Evolutionary conservation across 2,113 vertebrate species (phyloP), one percentile per base, ranked within the genome.

Genomic region (Tricholaema leucomelas): DNA sequence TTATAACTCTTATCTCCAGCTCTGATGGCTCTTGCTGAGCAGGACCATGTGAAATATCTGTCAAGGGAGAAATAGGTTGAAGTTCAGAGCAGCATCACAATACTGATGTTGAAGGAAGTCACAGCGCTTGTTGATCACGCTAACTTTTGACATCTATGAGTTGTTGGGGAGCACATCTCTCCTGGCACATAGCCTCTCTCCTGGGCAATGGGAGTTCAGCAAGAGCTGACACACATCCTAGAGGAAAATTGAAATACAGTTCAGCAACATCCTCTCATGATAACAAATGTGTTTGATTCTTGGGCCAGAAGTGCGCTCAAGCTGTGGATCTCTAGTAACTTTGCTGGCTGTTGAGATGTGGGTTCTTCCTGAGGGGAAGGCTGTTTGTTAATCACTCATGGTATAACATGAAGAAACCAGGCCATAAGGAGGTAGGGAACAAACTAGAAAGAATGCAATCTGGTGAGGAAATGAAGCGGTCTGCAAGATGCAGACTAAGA

Each of bases 361-460:
- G 27, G 77, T 71, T 90, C 67, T 60, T 52, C 38, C 54, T 33
- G n/a, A 86, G 27, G 75, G 90, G 80, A 67, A 83, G 17, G 31
- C 50, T 77, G 75, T 31, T 74, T 10, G 8, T 89, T 95, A 91
- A 93, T 97, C 85, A 85, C 66, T 92, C 46, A 19, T 63, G 48
- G 28, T 65, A 63, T 71, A 70, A 85, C 65, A 73, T 61, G 70
- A 90, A 95, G 85, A 92, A 85, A 83, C 40, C 59, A 69, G 65
- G 78, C 85, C 67, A 54, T 60, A 84, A 88, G 76, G 74, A 93
- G 78, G 74, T 58, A 15, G 78, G 81, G 87, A 17, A 35, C 38
- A 59, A 95, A 92, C 97, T 97, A 96, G 97, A 97, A 97, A 96
- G 91, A 97, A 91, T 52, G 38, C 54, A 60, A 70, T 80, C 86